Conservation (phyloP, 2,888 invertebrate genomes). For the Hirudinaria manillensis region DNA sequence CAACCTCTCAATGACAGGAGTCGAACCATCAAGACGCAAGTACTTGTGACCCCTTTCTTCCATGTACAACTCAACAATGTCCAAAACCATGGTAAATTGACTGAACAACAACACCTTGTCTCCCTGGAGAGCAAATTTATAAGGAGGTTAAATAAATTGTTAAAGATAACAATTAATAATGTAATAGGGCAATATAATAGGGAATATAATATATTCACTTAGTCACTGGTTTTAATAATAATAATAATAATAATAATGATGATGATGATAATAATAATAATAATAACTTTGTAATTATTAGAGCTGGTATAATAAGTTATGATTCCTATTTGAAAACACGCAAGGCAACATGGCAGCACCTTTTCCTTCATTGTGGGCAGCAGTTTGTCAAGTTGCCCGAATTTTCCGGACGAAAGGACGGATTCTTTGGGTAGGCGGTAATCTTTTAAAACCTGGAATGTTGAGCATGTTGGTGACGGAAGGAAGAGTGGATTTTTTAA, state of each 20-base stretch:
- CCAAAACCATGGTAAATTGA: constrained; percentile 91
- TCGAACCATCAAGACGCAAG: constrained; percentile 80
- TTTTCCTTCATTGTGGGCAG: constrained; percentile 66
- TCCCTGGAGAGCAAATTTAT: constrained; percentile 44
- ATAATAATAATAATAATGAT: neutral
- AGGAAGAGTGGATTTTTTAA: neutral
- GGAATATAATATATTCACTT: neutral
- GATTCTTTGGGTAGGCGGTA: constrained; percentile 57
- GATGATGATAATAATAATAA: neutral
- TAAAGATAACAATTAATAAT: neutral
- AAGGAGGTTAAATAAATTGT: neutral
- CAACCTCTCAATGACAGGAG: constrained; percentile 60
- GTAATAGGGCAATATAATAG: neutral
- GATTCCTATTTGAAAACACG: neutral
- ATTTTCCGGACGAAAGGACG: constrained; percentile 80
- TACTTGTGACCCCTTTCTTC: constrained; percentile 67
- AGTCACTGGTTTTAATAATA: neutral
- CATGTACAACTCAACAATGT: constrained; percentile 82
- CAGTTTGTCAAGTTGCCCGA: constrained; percentile 70
- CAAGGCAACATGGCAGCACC: constrained; percentile 41
- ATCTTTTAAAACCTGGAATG: constrained; percentile 42
- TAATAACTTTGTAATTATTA: neutral
- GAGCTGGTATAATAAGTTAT: neutral
- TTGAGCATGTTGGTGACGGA: constrained; percentile 1
- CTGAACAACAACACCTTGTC: constrained; percentile 81